Evolutionary conservation across 2,797 vertebrate species (phyloP), one percentile per base, ranked within the genome.

Genomic region (Melanitta fusca): DNA sequence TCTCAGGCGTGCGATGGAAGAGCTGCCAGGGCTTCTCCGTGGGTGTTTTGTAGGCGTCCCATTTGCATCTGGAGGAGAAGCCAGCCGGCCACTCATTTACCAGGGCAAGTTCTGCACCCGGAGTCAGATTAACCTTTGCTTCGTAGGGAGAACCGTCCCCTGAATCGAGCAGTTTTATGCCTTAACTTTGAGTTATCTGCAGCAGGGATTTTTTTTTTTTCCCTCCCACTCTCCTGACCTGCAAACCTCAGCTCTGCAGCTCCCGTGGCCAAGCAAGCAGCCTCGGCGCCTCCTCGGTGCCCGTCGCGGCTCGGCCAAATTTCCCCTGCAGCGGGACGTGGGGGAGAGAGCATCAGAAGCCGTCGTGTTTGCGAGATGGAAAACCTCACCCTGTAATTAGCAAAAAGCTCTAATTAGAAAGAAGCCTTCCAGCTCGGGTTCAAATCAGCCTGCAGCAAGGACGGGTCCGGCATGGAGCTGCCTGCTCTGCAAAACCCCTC

Each of bases 321-420:
- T 71, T 57, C 39, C 43, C 60, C 62, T 0, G 3, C 41, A 74
- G 84, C 65, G 36, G 49, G 30, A 38, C 0, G 0, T 19, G 21
- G 51, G 21, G 54, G 49, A 58, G 68, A 58, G 14, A 62, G 20
- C 36, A 25, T 32, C 84, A 24, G 13, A 79, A 71, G 27, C 82
- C 61, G 61, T 16, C 41, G 3, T 36, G 60, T 43, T 27, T 14
- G 47, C 54, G 8, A 47, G 43, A 9, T 61, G 32, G 20, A 36
- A 22, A 60, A 6, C 2, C 22, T 53, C 81, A 51, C 36, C n/a
- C 57, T 80, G 36, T 72, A 21, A 66, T 75, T 78, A 94, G 69
- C 39, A 10, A 30, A 32, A 58, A 88, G 56, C 74, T 94, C 60
- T 89, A 77, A 92, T 96, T 78, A 88, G 87, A 11, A 39, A 38